Percentiles rank a stretch among this genome's conserved stretches.
These are phyloP conservation scores for Phyllostomus discolor DNA, from an alignment of 2,113 vertebrate genomes.

Conservation along the genomic window DNA sequence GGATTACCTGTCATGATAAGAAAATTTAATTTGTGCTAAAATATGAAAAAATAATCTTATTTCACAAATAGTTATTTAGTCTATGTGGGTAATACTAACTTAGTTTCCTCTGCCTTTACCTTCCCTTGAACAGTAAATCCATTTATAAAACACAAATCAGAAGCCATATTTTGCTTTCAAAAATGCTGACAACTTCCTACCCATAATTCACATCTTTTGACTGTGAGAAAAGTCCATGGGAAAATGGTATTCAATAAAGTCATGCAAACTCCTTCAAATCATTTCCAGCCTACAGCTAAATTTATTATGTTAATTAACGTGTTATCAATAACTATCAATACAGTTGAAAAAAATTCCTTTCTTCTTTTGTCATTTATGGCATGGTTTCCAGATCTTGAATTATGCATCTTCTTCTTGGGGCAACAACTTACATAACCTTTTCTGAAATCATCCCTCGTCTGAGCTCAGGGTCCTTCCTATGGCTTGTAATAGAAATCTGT, in stretches of 20 bases:
- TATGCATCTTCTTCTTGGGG: neutral
- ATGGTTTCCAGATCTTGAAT: neutral
- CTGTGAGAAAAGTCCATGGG: neutral
- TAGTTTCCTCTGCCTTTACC: neutral
- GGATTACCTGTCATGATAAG: neutral
- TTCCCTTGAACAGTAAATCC: neutral
- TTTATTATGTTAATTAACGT: neutral
- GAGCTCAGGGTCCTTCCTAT: neutral
- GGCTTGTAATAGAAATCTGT: neutral
- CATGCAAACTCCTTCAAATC: neutral
- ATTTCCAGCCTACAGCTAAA: neutral
- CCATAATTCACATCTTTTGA: neutral
- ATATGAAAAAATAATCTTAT: neutral
- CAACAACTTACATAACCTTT: neutral
- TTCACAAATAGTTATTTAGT: neutral
- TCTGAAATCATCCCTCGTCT: neutral
- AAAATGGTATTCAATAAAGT: neutral
- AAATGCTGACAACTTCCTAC: neutral
- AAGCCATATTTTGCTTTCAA: neutral
- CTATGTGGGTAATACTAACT: neutral
- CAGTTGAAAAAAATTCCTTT: neutral
- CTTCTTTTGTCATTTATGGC: neutral
- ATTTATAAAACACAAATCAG: neutral
- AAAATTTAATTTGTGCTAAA: neutral
- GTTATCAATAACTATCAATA: neutral